Evolutionary conservation across 2,888 invertebrate genomes (phyloP).

Genomic region (Isotomurus palustris): DNA sequence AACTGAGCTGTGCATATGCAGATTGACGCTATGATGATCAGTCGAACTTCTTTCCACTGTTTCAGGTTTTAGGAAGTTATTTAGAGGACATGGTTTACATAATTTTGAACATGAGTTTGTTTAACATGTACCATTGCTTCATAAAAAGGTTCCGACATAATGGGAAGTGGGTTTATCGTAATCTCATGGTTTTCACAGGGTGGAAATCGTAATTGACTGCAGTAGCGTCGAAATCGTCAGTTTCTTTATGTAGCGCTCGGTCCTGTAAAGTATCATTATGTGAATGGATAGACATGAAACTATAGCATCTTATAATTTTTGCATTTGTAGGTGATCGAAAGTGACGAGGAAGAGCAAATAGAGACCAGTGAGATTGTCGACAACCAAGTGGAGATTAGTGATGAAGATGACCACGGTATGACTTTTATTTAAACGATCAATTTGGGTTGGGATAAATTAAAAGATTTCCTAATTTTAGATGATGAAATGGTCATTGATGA

Average conservation of each 20-base stretch:
- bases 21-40: too few species aligned
- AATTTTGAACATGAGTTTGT: too few species aligned
- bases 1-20: too few species aligned
- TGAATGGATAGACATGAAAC: slow-evolving; percentile 1
- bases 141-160: too few species aligned
- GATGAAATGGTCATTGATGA: slow-evolving; percentile 6
- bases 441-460: not conserved
- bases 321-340: slow-evolving; percentile 51
- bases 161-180: too few species aligned
- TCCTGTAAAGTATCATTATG: not conserved
- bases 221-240: too few species aligned
- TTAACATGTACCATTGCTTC: too few species aligned
- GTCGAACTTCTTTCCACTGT: too few species aligned
- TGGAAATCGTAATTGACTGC: too few species aligned
- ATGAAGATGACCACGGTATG: slow-evolving; percentile 14
- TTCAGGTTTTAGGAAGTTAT: too few species aligned
- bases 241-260: not conserved
- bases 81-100: too few species aligned
- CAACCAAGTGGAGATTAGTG: slow-evolving; percentile 33
- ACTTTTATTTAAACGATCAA: not conserved
- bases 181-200: too few species aligned
- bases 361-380: slow-evolving; percentile 41
- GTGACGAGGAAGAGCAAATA: slow-evolving; percentile 50
- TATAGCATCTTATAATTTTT: not conserved
- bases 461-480: not conserved